Base-by-base conservation (phyloP, 2,113 vertebrate genomes). In the Strigops habroptila region DNA sequence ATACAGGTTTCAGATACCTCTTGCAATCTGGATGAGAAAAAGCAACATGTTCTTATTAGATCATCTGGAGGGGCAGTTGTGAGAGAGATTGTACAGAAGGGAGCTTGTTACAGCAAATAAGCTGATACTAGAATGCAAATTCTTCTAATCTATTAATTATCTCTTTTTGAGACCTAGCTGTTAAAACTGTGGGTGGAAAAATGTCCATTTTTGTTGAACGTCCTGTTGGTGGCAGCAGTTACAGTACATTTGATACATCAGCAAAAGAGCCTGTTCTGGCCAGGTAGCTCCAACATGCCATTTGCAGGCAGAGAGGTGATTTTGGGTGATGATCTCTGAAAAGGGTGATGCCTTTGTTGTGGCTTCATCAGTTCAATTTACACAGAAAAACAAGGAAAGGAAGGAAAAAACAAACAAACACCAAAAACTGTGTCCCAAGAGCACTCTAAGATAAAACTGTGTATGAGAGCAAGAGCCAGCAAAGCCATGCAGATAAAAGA, bases 221-320 rank as follows among this genome's bases (percentile, higher is more conserved):
- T 37, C 96, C 96, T 96, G 89, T 81, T 97, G 96, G 97, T 94
- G 96, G 95, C 96, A 97, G 96, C 79, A 91, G 88, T 68, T 69
- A 49, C 65, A 93, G 83, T 28, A 10, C 46, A 39, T 84, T 84
- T 30, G 55, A 35, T 84, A 8, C 19, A 48, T 41, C 41, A 73
- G 44, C 27, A 69, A 64, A 76, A 63, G 44, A 46, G 48, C 3
- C 43, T 81, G 18, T 43, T 51, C 37, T 48, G 60, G 17, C 18
- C 78, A 88, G 81, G 93, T 87, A 53, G 65, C n/a, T 46, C 71
- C 18, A 62, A 37, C 7, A 3, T 1, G 23, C 43, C 33, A 0
- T 51, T 39, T 31, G 25, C 18, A 43, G 62, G 35, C 28, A 86
- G 70, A 83, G 28, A 74, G 59, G 33, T 71, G 41, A 67, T 52